Conservation (phyloP, 2,113 vertebrate genomes). For the Stegostoma tigrinum region DNA sequence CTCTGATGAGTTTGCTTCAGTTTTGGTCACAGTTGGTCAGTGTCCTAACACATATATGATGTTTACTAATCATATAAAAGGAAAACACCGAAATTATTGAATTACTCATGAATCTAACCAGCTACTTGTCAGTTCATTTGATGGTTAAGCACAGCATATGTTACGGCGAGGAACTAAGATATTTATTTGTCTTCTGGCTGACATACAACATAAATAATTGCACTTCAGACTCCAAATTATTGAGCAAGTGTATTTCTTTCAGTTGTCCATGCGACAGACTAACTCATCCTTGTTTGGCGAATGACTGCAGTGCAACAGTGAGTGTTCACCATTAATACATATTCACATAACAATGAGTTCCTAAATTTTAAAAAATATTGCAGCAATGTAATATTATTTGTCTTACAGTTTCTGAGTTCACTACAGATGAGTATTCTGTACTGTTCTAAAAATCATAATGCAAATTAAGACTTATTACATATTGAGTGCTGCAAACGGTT, state of each 20-base stretch:
- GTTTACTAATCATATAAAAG: constrained; percentile 24
- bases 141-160: not conserved
- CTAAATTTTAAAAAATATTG: not conserved
- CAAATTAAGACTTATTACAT: not conserved
- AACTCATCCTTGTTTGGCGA: not conserved
- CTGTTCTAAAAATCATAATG: not conserved
- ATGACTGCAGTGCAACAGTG: not conserved
- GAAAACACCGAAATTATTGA: not conserved
- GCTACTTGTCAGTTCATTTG: constrained; percentile 24
- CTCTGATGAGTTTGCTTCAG: constrained; percentile 15
- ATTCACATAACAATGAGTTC: not conserved
- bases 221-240: not conserved
- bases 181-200: not conserved
- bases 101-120: not conserved
- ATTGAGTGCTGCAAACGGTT: not conserved
- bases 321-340: not conserved
- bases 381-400: not conserved
- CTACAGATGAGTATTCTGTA: not conserved
- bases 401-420: not conserved
- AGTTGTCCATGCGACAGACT: not conserved
- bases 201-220: not conserved
- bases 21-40: constrained; percentile 22
- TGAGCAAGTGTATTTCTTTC: not conserved
- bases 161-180: not conserved
- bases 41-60: not conserved